Evolutionary conservation across 2,113 vertebrate genomes (phyloP).

Genomic region (Osmerus eperlanus): DNA sequence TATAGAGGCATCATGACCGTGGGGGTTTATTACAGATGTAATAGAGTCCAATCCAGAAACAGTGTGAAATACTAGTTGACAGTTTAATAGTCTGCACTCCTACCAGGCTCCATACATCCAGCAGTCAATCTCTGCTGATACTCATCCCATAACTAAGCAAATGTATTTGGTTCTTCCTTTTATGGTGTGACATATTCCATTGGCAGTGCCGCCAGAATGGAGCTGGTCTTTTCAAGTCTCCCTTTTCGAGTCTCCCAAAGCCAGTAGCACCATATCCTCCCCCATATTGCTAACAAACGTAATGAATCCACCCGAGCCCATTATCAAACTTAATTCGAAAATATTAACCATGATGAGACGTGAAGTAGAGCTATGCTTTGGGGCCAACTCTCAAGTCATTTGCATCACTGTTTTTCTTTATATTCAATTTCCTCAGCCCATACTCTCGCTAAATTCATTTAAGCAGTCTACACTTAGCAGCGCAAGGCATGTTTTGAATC

Average conservation of each 20-base stretch:
- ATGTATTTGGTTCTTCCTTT: conserved; percentile 14
- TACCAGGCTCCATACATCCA: conserved; percentile 5
- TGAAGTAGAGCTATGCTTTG: conserved; percentile 11
- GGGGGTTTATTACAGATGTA: conserved; percentile 3
- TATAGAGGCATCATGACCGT: neutral
- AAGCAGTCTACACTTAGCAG: conserved; percentile 6
- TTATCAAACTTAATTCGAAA: conserved; percentile 32
- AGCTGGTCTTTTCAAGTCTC: neutral
- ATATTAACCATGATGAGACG: conserved; percentile 17
- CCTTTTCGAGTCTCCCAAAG: neutral
- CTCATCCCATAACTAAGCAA: conserved; percentile 27
- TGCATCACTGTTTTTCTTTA: conserved; percentile 8
- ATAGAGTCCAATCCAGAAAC: neutral
- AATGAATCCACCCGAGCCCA: conserved; percentile 25
- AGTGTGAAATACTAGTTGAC: conserved; percentile 29
- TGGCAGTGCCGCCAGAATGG: neutral
- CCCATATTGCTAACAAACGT: conserved; percentile 26
- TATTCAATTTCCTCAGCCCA: conserved; percentile 5
- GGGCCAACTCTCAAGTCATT: conserved; percentile 3
- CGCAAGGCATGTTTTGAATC: conserved; percentile 11
- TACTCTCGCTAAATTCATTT: neutral
- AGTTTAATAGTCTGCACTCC: conserved; percentile 22
- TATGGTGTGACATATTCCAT: conserved; percentile 10
- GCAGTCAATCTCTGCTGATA: conserved; percentile 18
- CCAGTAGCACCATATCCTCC: conserved; percentile 3